These are phyloP conservation scores for Drosophila neocordata DNA, from an alignment of 1,140 invertebrate genomes.

Conservation along the genomic window DNA sequence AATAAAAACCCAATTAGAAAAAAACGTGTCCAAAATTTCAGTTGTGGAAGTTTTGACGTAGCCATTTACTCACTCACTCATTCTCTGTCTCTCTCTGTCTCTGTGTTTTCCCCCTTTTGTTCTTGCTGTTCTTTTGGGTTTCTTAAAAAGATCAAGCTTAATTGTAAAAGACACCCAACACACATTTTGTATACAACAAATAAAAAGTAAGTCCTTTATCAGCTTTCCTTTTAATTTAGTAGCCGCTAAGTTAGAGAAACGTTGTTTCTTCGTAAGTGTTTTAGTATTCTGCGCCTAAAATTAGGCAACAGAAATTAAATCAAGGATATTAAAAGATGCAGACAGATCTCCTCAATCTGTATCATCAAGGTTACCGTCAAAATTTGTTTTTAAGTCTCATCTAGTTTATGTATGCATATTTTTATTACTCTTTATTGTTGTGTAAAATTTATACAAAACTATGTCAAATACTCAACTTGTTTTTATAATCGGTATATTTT, in stretches of 20 bases:
- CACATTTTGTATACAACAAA: background rate
- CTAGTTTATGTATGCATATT: background rate
- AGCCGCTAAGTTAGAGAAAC: too few relatives aligned
- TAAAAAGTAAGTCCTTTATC: background rate
- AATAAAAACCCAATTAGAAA: background rate
- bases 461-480: background rate
- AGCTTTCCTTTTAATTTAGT: too few relatives aligned
- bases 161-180: background rate
- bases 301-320: background rate
- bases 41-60: background rate
- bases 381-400: too few relatives aligned
- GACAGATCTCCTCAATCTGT: too few relatives aligned
- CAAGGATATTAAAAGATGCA: background rate
- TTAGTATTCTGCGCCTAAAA: background rate
- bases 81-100: background rate
- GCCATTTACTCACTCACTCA: background rate
- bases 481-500: background rate
- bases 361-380: too few relatives aligned
- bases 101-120: background rate
- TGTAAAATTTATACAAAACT: background rate
- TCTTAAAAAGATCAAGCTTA: background rate
- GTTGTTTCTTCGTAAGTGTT: background rate
- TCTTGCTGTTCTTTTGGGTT: background rate
- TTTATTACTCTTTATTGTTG: background rate
- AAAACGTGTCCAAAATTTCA: constrained; percentile 5